These are phyloP conservation scores for Trichopoda pennipes DNA, from an alignment of 2,888 invertebrate genomes.

Conservation along the genomic window DNA sequence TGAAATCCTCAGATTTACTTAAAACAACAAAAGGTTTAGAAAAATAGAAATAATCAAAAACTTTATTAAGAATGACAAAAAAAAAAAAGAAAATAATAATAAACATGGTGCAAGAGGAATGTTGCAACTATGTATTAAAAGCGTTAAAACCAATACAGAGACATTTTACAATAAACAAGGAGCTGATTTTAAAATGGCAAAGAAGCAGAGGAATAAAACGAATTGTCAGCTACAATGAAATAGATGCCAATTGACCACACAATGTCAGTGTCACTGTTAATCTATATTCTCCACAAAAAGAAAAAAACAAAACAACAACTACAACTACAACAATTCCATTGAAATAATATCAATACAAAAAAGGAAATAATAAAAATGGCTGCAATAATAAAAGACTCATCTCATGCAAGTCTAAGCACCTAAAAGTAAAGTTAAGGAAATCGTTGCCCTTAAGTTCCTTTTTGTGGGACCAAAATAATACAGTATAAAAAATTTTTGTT, in stretches of 20 bases:
- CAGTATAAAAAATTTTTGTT: neutral
- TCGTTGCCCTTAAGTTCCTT: slow-evolving; percentile 19
- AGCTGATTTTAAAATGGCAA: slow-evolving; percentile 3
- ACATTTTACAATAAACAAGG: slow-evolving; percentile 1
- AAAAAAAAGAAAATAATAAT: slow-evolving; percentile 12
- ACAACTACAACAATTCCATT: slow-evolving; percentile 17
- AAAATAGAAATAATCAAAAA: slow-evolving; percentile 41
- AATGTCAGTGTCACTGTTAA: slow-evolving; percentile 72
- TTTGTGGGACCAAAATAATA: slow-evolving; percentile 12
- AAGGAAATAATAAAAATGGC: slow-evolving; percentile 38
- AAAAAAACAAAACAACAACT: slow-evolving; percentile 22
- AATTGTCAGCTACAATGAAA: slow-evolving; percentile 72
- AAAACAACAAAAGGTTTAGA: slow-evolving; percentile 48
- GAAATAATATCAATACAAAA: slow-evolving; percentile 52
- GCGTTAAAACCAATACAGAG: slow-evolving; percentile 25
- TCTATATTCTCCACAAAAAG: slow-evolving; percentile 53
- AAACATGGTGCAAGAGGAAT: neutral
- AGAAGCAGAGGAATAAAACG: slow-evolving; percentile 2
- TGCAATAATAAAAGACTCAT: slow-evolving; percentile 14
- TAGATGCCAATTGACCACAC: slow-evolving; percentile 74
- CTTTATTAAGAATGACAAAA: slow-evolving; percentile 31
- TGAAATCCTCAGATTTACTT: slow-evolving; percentile 40
- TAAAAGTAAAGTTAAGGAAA: neutral
- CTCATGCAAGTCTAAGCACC: neutral
- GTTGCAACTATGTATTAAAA: slow-evolving; percentile 40